Evolutionary conservation across 2,888 invertebrate genomes (phyloP), one percentile per base, ranked within the genome.

Genomic region (Leptinotarsa peninsularis): DNA sequence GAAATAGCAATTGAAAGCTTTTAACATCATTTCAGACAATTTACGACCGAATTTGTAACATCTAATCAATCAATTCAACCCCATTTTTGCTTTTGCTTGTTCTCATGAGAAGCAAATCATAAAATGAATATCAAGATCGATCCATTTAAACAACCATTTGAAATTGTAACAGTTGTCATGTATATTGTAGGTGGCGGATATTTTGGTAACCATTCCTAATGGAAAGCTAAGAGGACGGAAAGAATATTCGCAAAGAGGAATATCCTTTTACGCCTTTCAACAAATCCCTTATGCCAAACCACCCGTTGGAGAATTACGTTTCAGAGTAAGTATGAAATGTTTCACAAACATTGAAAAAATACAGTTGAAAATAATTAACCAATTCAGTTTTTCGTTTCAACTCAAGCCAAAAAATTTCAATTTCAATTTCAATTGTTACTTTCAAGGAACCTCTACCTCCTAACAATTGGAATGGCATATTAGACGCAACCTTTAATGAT

Each of bases 231-330:
- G 70, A 60, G 76, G 76, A 27, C 49, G 76, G 63, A 54, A 49
- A n/a, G 76, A 73, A 67, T 73, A 76, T 50, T 76, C 76, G n/a
- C 15, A 17, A 15, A 76, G 76, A n/a, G 49, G 58, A 7, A 66
- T 76, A 4, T 71, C 69, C 0, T 76, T 76, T 27, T 67, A 67
- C n/a, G 70, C 76, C 14, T 76, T 76, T 17, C 76, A 76, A 71
- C 73, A 76, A 71, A 76, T 76, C 7, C 76, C 76, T 4, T 76
- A 71, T 18, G 76, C 76, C 1, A 71, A 76, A 63, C 76, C 76
- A 23, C 76, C 76, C 27, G 58, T 76, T 27, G 76, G 76, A 23
- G 52, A 70, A 33, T 49, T 76, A 21, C 49, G 76, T 49, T 76
- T 76, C 43, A 58, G 56, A 15, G 73, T 76, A 33, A 33, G 33